These are phyloP conservation scores for Carcharodon carcharias DNA, from an alignment of 2,797 vertebrate genomes.

Conservation along the genomic window DNA sequence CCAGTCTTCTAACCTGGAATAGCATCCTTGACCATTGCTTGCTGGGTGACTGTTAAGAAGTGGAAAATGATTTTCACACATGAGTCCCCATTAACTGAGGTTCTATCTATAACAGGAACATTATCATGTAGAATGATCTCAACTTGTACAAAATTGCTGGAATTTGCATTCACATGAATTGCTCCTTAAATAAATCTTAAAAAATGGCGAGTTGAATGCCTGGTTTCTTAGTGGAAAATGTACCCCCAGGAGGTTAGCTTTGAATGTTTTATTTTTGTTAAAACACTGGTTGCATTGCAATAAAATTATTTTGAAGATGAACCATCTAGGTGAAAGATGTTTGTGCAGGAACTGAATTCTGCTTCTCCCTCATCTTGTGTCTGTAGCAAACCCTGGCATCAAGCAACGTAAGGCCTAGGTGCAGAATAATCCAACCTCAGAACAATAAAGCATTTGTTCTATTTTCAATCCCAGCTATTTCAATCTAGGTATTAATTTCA, in stretches of 20 bases:
- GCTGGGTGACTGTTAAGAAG: background rate
- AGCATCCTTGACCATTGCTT: background rate
- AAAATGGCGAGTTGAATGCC: background rate
- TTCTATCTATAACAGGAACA: background rate
- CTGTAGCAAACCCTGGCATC: background rate
- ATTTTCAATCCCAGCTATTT: constrained; percentile 13
- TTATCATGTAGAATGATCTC: background rate
- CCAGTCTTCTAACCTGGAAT: background rate
- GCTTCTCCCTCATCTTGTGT: background rate
- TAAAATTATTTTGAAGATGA: background rate
- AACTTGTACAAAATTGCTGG: background rate
- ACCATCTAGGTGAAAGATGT: background rate
- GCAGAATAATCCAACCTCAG: background rate
- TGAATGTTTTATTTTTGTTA: background rate
- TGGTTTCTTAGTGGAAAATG: background rate
- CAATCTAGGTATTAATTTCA: background rate
- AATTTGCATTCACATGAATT: background rate
- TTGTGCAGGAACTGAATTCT: background rate
- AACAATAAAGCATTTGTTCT: background rate
- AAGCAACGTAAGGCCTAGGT: background rate
- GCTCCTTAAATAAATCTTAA: background rate
- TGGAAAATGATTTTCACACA: background rate
- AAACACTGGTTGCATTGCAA: background rate
- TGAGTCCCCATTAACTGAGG: background rate
- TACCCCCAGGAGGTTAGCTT: background rate